Base-by-base conservation (phyloP, 2,797 vertebrate genomes). In the Pitangus sulphuratus region DNA sequence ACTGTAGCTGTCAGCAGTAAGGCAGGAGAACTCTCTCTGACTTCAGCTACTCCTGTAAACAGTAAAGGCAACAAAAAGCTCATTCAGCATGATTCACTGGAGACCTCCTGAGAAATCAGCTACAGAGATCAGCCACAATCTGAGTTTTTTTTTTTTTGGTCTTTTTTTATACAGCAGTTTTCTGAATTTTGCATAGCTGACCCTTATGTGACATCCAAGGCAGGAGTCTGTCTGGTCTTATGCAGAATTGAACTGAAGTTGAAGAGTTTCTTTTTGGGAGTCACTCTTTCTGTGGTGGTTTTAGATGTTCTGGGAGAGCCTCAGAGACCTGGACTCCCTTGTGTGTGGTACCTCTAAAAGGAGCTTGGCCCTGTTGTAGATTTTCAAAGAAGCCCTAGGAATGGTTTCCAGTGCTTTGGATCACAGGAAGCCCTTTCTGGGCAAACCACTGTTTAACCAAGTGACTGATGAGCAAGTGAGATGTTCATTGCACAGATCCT, bases 1-100 rank as follows among this genome's bases (percentile, higher is more conserved):
- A 91, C 47, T 80, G 74, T 94, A 93, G 70, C 74, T 94, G 91
- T 93, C 87, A 94, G 96, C 96, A 95, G 39, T 82, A 90, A 94
- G 91, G 82, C 64, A 65, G 81, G 62, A 90, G 77, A 95, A 84
- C 60, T 76, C 33, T 45, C 79, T 93, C 70, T 90, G 87, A 93
- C 85, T 96, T 90, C 71, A 93, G 72, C 83, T 93, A 60, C 83
- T 94, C 83, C 68, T 84, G 60, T 70, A 95, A 90, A 94, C 89
- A 87, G 74, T 60, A 89, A 56, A 89, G 56, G 77, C 85, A 95
- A 90, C 89, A 96, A 90, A 94, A 94, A 91, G 54, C 87, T 94
- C 77, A 64, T 96, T 96, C 85, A 93, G 79, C 22, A 61, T 9
- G 14, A 93, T 93, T 93, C 93, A 90, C 74, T 76, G 62, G 84